Evolutionary conservation across 2,888 invertebrate genomes (phyloP), one percentile per base, ranked within the genome.

Genomic region (Mellilla xanthometata): DNA sequence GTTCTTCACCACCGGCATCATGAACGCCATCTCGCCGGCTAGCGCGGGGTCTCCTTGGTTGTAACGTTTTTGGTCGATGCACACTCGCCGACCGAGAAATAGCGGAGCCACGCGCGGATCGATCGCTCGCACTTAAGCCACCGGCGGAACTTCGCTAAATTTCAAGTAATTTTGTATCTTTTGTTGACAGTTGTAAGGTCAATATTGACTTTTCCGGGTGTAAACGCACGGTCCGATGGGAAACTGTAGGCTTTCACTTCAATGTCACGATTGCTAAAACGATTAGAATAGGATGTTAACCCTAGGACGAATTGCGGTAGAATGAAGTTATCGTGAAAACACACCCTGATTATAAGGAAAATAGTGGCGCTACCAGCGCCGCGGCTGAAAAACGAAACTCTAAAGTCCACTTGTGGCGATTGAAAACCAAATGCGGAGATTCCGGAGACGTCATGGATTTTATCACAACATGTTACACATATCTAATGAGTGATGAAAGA

Each of bases 1-100:
- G 90, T 96, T 97, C 91, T 96, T 96, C 89, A 97, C 93, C 58
- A 97, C 96, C 47, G 96, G 97, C 95, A 97, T 96, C 96, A 96
- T 96, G 90, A 97, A 97, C 91, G 97, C 97, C 97, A 97, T 97
- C 84, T 82, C 85, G 81, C 70, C 82, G 85, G 63, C 65, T 72
- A 65, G 57, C 61, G 75, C 79, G 80, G 81, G 75, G 67, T 60
- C 74, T 83, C 86, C 75, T 83, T 66, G 57, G 69, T 65, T 66
- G 80, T 72, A 80, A 83, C 87, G 88, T 88, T 80, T 87, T 88
- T 78, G 78, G 64, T 62, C 62, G 63, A 63, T 78, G 60, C 54
- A 58, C 68, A 62, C 67, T 71, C 61, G 50, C 51, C 57, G 61
- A 53, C 63, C 58, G 63, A 68, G 26, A 71, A 62, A 65, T 60